These are phyloP conservation scores for Centropyge bicolor DNA, from an alignment of 2,797 vertebrate species.

Conservation along the genomic window DNA sequence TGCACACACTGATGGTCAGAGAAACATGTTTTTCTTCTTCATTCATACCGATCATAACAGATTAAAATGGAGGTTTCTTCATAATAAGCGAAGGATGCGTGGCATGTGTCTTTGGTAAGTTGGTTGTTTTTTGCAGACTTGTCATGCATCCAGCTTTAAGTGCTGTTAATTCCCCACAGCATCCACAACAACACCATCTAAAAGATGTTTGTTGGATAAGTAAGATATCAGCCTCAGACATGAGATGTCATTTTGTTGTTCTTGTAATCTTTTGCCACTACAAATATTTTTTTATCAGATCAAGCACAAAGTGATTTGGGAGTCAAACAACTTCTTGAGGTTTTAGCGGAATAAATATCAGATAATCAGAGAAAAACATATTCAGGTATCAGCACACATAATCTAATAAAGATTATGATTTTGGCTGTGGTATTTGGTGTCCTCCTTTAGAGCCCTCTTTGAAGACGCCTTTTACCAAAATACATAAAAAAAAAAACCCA, in stretches of 20 bases:
- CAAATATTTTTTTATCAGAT: slow-evolving; percentile 58
- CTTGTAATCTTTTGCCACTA: slow-evolving; percentile 41
- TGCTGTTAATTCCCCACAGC: slow-evolving; percentile 53
- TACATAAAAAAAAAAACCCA: too few relatives aligned
- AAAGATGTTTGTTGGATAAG: slow-evolving; percentile 51
- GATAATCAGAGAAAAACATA: slow-evolving; percentile 25
- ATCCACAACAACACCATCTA: slow-evolving; percentile 40
- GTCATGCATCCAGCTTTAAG: slow-evolving; percentile 61
- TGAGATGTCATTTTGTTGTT: slow-evolving; percentile 40
- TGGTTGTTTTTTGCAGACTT: slow-evolving; percentile 70
- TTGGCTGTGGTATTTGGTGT: background rate
- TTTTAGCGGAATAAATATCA: slow-evolving; percentile 27
- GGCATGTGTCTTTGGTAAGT: slow-evolving; percentile 58
- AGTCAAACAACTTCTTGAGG: slow-evolving; percentile 7
- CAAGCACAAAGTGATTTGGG: slow-evolving; percentile 19
- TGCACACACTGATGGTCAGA: slow-evolving; percentile 52
- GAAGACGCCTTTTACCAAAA: too few relatives aligned
- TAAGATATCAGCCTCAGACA: slow-evolving; percentile 35
- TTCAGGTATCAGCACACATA: slow-evolving; percentile 10
- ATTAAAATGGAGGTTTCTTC: slow-evolving; percentile 74
- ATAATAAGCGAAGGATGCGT: slow-evolving; percentile 66
- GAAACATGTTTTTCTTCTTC: slow-evolving; percentile 83
- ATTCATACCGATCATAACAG: slow-evolving; percentile 74
- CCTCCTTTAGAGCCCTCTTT: background rate
- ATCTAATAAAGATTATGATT: slow-evolving; percentile 20